Evolutionary conservation across 2,888 invertebrate genomes (phyloP).

Genomic region (Sericinus montela): DNA sequence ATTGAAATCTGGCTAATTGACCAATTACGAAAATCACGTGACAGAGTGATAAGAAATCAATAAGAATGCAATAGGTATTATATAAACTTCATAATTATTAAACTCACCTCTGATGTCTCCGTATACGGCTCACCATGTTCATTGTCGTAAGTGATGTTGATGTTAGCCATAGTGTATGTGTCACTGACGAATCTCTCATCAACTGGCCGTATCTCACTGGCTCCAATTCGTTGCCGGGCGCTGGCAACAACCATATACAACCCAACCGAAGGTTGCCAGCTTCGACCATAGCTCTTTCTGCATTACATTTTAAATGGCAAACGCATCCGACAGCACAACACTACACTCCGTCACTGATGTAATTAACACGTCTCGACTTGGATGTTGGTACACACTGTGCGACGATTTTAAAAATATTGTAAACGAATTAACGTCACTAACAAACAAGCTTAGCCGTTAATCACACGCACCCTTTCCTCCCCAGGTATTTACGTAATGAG

Average conservation of each 20-base stretch:
- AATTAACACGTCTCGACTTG: conserved; percentile 23
- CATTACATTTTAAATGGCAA: conserved; percentile 49
- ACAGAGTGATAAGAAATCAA: too few species aligned
- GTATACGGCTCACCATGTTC: conserved; percentile 63
- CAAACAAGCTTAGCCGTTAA: too few species aligned
- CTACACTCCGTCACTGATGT: conserved; percentile 30
- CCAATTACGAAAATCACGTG: conserved; percentile 3
- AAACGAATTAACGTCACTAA: conserved; percentile 1
- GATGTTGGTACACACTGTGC: conserved; percentile 22
- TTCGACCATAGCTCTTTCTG: conserved; percentile 53
- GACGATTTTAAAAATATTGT: conserved; percentile 23
- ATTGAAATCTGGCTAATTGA: not conserved
- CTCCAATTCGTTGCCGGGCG: conserved; percentile 63
- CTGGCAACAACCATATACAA: conserved; percentile 56
- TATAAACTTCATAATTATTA: too few species aligned
- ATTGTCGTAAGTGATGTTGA: conserved; percentile 80
- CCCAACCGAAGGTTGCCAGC: conserved; percentile 54
- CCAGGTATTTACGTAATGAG: too few species aligned
- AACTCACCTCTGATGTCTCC: conserved; percentile 69
- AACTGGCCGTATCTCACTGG: conserved; percentile 55
- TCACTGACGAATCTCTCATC: conserved; percentile 64
- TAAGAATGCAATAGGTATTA: not conserved
- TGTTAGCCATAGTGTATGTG: conserved; percentile 80
- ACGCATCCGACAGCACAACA: conserved; percentile 27
- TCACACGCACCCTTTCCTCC: too few species aligned